Conservation (phyloP, 2,113 vertebrate species). For the Poeciliopsis turrubarensis region DNA sequence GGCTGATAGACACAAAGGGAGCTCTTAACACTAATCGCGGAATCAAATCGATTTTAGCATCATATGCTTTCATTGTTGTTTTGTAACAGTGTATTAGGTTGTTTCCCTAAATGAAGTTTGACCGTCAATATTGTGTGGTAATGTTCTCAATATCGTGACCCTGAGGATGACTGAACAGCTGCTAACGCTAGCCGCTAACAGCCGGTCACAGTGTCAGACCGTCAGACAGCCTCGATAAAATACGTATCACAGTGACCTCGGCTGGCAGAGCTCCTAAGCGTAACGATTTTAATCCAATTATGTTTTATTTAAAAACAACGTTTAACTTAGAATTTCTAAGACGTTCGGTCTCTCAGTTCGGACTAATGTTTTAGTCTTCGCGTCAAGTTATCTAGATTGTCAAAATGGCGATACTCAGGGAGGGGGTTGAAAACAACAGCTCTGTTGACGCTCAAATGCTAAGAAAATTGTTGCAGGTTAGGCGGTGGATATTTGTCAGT, state of each 20-base stretch:
- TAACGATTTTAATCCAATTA: rapidly evolving
- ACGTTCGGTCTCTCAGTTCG: background rate
- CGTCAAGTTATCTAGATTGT: slow-evolving; percentile 39
- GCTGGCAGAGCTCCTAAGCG: slow-evolving; percentile 4
- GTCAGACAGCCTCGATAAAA: slow-evolving; percentile 20
- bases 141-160: background rate
- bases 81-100: rapidly evolving
- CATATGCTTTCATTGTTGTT: background rate
- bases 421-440: slow-evolving; percentile 70
- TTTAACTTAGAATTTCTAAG: background rate
- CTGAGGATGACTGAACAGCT: slow-evolving; percentile 5
- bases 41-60: background rate
- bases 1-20: slow-evolving; percentile 67
- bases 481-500: background rate
- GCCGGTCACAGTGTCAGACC: slow-evolving; percentile 55
- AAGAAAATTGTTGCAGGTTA: background rate
- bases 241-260: slow-evolving; percentile 26
- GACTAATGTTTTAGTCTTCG: slow-evolving; percentile 37
- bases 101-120: background rate
- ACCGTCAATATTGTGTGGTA: background rate
- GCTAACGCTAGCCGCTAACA: slow-evolving; percentile 39
- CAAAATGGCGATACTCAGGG: slow-evolving; percentile 83
- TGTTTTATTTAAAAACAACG: background rate
- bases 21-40: slow-evolving; percentile 24
- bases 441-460: slow-evolving; percentile 37